Evolutionary conservation across 2,113 vertebrate genomes (phyloP).

Genomic region (Nesoenas mayeri): DNA sequence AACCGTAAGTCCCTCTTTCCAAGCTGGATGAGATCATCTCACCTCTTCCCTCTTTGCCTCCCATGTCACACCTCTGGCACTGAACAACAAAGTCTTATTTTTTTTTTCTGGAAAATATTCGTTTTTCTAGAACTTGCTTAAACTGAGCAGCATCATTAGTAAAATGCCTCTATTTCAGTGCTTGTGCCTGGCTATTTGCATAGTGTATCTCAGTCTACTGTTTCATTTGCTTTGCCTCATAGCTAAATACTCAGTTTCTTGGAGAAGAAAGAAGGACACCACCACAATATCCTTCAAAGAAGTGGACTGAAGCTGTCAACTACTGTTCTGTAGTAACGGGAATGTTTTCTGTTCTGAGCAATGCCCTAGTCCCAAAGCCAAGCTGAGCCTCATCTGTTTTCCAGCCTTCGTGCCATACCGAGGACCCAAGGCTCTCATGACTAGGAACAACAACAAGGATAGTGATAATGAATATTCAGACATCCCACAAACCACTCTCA

Average conservation of each 20-base stretch:
- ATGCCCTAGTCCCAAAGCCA: constrained; percentile 7
- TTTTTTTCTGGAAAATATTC: not conserved
- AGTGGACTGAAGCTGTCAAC: not conserved
- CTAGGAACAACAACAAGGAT: constrained; percentile 38
- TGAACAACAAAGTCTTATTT: not conserved
- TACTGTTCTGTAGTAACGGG: not conserved
- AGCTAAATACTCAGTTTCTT: constrained; percentile 5
- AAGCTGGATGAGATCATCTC: not conserved
- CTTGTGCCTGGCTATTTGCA: not conserved
- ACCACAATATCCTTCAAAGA: not conserved
- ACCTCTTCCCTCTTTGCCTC: not conserved
- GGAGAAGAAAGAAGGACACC: not conserved
- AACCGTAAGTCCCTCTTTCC: not conserved
- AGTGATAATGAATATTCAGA: constrained; percentile 64
- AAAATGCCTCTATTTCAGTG: not conserved
- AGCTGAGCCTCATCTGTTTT: constrained; percentile 36
- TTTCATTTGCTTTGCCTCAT: not conserved
- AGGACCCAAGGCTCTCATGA: constrained; percentile 23
- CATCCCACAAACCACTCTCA: constrained; percentile 56
- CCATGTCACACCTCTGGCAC: not conserved
- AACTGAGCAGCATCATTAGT: not conserved
- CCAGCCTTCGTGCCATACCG: not conserved
- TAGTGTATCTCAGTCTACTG: not conserved
- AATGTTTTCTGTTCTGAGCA: not conserved
- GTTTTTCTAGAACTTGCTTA: not conserved